Conservation (phyloP, 2,888 invertebrate species). For the Meiosimyza decipiens region DNA sequence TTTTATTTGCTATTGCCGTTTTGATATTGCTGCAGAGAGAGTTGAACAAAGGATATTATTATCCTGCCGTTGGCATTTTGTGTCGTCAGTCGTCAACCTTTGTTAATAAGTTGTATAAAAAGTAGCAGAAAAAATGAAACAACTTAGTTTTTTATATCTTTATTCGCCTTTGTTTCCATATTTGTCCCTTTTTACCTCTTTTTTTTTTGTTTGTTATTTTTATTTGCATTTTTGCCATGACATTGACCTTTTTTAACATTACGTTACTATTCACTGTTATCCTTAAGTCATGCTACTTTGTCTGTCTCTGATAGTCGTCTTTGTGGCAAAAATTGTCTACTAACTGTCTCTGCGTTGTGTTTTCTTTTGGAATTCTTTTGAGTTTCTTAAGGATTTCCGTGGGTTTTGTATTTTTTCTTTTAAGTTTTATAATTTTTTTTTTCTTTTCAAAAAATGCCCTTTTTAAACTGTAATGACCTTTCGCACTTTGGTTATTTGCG, state of each 20-base stretch:
- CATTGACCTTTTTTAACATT: constrained; percentile 22
- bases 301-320: not conserved
- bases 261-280: not conserved
- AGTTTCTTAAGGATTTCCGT: not conserved
- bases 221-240: constrained; percentile 16
- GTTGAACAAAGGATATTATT: constrained; percentile 5
- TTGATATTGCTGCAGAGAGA: constrained; percentile 1
- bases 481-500: too few species aligned
- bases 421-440: too few species aligned
- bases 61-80: constrained; percentile 8
- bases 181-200: not conserved
- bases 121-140: not conserved
- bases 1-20: not conserved
- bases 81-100: constrained; percentile 29
- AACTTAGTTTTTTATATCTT: not conserved
- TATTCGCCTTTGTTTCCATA: constrained; percentile 1
- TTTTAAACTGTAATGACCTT: too few species aligned
- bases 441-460: too few species aligned
- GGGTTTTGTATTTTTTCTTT: not conserved
- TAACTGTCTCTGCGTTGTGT: not conserved
- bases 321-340: not conserved
- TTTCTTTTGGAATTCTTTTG: not conserved
- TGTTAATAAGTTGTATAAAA: not conserved
- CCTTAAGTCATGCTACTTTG: not conserved
- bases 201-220: constrained; percentile 1